Evolutionary conservation across 2,113 vertebrate species (phyloP), one percentile per base, ranked within the genome.

Genomic region (Crypturellus undulatus): DNA sequence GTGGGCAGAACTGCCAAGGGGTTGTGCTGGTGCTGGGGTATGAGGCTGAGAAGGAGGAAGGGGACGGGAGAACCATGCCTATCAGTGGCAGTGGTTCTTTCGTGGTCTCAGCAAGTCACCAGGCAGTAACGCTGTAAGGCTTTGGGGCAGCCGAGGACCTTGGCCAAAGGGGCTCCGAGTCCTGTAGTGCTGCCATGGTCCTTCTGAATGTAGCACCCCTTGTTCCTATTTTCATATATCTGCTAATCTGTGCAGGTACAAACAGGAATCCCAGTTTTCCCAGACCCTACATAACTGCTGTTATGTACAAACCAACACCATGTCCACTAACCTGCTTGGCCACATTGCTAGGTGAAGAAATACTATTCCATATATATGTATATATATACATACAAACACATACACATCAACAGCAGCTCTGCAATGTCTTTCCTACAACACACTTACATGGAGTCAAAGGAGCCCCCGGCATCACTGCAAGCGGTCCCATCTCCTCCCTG

Each of bases 231-330:
- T 62, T 24, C 59, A 62, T 14, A 18, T 34, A 36, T 11, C n/a
- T 34, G 59, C n/a, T 22, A 34, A 18, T 13, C n/a, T 22, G 30
- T 12, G 20, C 30, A 34, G 20, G 59, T 34, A 22, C 36, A 42
- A 45, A 59, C 45, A 32, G 22, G 58, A 70, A 28, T 38, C 5
- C 58, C 21, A 43, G 14, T 12, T 49, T 34, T 25, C 5, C 5
- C 1, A 1, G 68, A 54, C 77, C 54, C 7, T 1, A 1, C 38
- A 28, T 64, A 21, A 12, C 2, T 1, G 45, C 47, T 49, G 49
- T 11, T 49, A 11, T 24, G 49, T 24, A 22, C 21, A 49, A 22
- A 24, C 21, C 21, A 49, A 49, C 49, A 49, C 43, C 59, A 36
- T 6, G 42, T 67, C 59, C 1, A 0, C 49, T 58, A 38, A 42